Percentiles rank a stretch among this genome's conserved stretches.
Conservation (phyloP, 2,797 vertebrate species). For the Cynodonichthys magdalenae region DNA sequence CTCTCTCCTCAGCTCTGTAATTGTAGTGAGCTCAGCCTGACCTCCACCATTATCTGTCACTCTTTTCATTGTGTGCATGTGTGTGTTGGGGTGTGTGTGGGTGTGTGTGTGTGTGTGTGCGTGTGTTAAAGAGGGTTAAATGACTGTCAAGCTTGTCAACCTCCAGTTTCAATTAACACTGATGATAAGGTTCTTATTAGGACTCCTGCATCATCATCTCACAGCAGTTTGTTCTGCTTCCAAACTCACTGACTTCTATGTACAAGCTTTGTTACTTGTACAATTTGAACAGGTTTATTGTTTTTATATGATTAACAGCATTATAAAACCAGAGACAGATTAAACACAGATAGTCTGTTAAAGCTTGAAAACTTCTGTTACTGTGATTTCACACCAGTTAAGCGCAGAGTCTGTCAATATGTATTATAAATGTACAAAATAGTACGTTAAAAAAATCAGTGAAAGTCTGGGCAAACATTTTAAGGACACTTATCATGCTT, state of each 20-base stretch:
- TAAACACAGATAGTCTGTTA: background rate
- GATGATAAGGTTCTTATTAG: conserved; percentile 69
- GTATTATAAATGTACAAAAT: no score
- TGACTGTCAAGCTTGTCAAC: conserved; percentile 48
- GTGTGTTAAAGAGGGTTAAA: conserved; percentile 48
- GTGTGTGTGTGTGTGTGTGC: background rate
- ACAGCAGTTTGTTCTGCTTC: background rate
- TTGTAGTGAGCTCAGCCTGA: conserved; percentile 38
- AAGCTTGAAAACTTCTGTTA: no score
- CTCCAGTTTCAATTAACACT: conserved; percentile 49
- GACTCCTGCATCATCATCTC: conserved; percentile 4
- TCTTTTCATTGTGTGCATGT: conserved; percentile 11
- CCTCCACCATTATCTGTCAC: conserved; percentile 40
- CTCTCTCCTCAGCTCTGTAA: conserved; percentile 21
- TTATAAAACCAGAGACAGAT: background rate
- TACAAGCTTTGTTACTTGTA: background rate
- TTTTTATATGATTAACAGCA: background rate
- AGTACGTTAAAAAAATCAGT: no score
- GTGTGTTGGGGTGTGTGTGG: conserved; percentile 9
- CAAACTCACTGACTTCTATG: background rate
- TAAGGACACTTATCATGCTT: no score
- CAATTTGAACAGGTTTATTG: background rate
- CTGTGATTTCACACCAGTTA: no score
- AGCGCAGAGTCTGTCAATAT: background rate
- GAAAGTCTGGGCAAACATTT: no score